phyloP scores from a whole-genome alignment of 2,113 vertebrate genomes.

The Blennius ocellaris region DNA sequence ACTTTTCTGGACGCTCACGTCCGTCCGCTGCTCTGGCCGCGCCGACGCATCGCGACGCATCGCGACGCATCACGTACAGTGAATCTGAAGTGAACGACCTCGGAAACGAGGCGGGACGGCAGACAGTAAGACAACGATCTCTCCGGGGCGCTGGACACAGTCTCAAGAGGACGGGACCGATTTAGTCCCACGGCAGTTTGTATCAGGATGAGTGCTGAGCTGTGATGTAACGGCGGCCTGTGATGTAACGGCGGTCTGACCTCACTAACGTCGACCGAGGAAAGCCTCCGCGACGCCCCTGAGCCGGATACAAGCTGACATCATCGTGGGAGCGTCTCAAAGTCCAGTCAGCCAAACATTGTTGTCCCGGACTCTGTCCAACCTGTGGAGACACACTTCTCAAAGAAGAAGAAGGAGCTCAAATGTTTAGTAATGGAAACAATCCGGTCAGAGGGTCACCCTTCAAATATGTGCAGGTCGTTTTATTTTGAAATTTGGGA shows the following conservation, averaged over 20 bases:
- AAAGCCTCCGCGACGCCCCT: conserved; percentile 30
- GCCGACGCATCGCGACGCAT: neutral
- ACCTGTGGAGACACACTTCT: neutral
- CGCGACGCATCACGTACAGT: too few species aligned
- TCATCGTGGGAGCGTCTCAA: conserved; percentile 29
- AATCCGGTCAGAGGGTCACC: neutral
- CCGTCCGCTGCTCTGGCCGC: conserved; percentile 5
- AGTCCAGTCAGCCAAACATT: conserved; percentile 9
- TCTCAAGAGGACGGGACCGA: conserved; percentile 26
- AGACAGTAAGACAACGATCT: too few species aligned
- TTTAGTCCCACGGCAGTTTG: conserved; percentile 46
- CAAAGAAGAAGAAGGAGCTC: neutral
- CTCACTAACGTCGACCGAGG: conserved; percentile 41
- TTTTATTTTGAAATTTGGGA: too few species aligned
- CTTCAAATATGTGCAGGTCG: too few species aligned
- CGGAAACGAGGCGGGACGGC: too few species aligned
- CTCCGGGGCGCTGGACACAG: neutral
- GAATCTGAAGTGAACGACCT: too few species aligned
- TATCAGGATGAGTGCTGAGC: conserved; percentile 50
- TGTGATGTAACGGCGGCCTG: conserved; percentile 55
- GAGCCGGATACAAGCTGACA: conserved; percentile 42
- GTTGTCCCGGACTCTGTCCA: neutral
- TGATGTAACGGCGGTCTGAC: conserved; percentile 61
- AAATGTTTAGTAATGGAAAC: neutral
- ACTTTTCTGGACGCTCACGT: conserved; percentile 25